phyloP scores from a whole-genome alignment of 2,797 vertebrate genomes.

The Acridotheres tristis region DNA sequence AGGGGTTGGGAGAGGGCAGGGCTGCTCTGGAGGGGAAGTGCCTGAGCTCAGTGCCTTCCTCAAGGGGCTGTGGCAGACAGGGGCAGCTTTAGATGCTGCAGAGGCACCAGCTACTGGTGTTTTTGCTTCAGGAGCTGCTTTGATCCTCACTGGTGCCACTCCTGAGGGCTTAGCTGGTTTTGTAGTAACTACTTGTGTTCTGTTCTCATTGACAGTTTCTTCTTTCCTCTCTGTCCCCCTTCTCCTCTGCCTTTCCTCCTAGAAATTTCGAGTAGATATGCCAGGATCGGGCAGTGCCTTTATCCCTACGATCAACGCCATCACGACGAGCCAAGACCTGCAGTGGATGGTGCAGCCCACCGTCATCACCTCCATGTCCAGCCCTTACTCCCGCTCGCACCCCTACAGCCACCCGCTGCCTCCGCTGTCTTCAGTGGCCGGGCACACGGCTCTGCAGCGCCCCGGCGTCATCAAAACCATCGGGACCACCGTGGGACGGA shows the following conservation, averaged over 20 bases:
- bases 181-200: not conserved
- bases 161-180: not conserved
- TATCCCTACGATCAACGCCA: slow-evolving; percentile 98
- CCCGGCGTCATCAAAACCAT: slow-evolving; percentile 98
- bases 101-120: not conserved
- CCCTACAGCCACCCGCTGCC: slow-evolving; percentile 90
- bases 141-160: not conserved
- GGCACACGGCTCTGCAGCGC: slow-evolving; percentile 89
- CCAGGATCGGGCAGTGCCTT: slow-evolving; percentile 98
- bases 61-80: not conserved
- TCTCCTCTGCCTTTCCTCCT: slow-evolving; percentile 15
- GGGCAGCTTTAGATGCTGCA: not conserved
- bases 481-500: slow-evolving; percentile 89
- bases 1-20: not conserved
- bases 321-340: slow-evolving; percentile 98
- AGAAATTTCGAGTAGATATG: slow-evolving; percentile 99
- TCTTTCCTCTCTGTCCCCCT: not conserved
- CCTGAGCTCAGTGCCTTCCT: not conserved
- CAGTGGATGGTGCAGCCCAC: slow-evolving; percentile 99
- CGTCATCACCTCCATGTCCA: slow-evolving; percentile 99
- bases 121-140: not conserved
- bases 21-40: not conserved
- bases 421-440: slow-evolving; percentile 84
- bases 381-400: slow-evolving; percentile 92
- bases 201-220: not conserved